A percentile compares a stretch with the other conserved stretches of the same genome.
These are phyloP conservation scores for Phenacoccus solenopsis DNA, from an alignment of 1,140 invertebrate species.

Conservation along the genomic window DNA sequence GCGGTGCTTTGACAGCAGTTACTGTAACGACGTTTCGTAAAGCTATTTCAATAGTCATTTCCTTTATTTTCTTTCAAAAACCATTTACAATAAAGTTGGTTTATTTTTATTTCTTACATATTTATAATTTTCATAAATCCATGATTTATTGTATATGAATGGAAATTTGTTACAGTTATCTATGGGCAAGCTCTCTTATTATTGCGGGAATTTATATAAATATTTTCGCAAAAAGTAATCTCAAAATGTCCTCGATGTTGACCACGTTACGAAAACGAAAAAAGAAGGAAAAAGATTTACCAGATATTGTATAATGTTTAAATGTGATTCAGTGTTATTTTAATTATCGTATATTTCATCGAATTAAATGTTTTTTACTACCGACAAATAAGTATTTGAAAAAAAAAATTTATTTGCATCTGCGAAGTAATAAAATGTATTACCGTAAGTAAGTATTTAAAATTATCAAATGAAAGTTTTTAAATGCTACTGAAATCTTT, in stretches of 20 bases:
- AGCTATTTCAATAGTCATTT: constrained; percentile 81
- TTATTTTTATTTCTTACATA: constrained; percentile 26
- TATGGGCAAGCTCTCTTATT: constrained; percentile 79
- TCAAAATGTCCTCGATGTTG: neutral
- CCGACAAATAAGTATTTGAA: too few relatives aligned
- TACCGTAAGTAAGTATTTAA: too few relatives aligned
- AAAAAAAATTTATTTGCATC: too few relatives aligned
- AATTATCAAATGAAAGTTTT: too few relatives aligned
- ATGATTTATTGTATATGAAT: constrained; percentile 8
- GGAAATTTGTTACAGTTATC: constrained; percentile 49
- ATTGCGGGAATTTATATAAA: constrained; percentile 83
- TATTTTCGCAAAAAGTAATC: constrained; percentile 59
- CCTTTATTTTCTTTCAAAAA: constrained; percentile 87
- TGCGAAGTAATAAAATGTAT: too few relatives aligned
- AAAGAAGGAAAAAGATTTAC: neutral
- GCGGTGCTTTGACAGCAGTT: constrained; percentile 80
- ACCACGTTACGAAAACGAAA: neutral
- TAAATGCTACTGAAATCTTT: too few relatives aligned
- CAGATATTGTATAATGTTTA: neutral
- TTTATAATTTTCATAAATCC: constrained; percentile 14
- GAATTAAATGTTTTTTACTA: too few relatives aligned
- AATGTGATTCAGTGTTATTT: too few relatives aligned
- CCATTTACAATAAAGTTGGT: constrained; percentile 87
- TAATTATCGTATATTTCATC: too few relatives aligned
- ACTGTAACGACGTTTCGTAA: constrained; percentile 81